Conservation (phyloP, 2,113 vertebrate species). For the Podarcis muralis region DNA sequence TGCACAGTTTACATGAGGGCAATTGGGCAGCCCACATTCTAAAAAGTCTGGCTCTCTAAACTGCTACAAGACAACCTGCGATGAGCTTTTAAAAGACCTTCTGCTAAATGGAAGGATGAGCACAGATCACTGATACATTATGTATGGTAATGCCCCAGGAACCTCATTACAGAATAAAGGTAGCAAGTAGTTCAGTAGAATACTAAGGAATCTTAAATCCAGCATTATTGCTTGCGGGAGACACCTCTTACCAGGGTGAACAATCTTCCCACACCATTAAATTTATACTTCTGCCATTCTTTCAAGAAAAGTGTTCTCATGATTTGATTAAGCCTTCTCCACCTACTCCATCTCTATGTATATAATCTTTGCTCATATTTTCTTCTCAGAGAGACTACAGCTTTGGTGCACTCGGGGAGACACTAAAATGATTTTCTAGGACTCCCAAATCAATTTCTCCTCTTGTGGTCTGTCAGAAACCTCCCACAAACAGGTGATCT, state of each 20-base stretch:
- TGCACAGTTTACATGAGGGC: constrained; percentile 17
- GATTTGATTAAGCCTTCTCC: constrained; percentile 26
- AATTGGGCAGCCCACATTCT: neutral
- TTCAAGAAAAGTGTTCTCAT: constrained; percentile 2
- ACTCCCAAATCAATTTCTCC: constrained; percentile 29
- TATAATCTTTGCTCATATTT: constrained; percentile 33
- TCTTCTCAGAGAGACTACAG: constrained; percentile 22
- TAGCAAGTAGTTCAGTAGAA: constrained; percentile 38
- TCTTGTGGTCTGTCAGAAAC: constrained; percentile 13
- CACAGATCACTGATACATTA: constrained; percentile 54
- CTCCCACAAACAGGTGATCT: neutral
- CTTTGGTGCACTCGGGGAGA: neutral
- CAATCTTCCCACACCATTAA: constrained; percentile 32
- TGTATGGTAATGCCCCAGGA: constrained; percentile 55
- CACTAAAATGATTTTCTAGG: constrained; percentile 30
- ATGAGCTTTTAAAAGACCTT: constrained; percentile 57
- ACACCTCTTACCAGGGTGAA: constrained; percentile 48
- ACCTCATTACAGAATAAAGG: constrained; percentile 44
- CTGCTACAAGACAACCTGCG: constrained; percentile 21
- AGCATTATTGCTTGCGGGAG: constrained; percentile 42
- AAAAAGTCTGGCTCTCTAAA: constrained; percentile 30
- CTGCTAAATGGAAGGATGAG: constrained; percentile 52
- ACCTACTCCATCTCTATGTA: constrained; percentile 40
- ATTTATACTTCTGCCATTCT: constrained; percentile 47
- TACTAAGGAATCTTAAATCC: constrained; percentile 53